A percentile compares a stretch with the other conserved stretches of the same genome.
Conservation (phyloP, 2,888 invertebrate genomes). For the Micropterix aruncella region DNA sequence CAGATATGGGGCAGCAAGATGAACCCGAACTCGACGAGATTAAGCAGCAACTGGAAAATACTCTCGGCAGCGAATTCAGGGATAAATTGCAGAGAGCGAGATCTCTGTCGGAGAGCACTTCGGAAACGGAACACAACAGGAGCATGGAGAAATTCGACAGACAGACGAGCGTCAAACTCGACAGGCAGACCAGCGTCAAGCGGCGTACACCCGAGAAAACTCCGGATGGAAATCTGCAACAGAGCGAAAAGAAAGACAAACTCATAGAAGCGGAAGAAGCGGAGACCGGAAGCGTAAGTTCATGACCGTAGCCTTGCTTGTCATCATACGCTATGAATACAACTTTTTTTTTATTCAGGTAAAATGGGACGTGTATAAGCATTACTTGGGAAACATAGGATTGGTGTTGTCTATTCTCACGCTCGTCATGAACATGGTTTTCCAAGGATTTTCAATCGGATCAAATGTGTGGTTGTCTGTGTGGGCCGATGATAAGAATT, state of each 20-base stretch:
- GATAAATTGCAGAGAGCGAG: conserved; percentile 53
- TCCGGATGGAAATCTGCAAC: conserved; percentile 8
- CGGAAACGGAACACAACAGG: conserved; percentile 51
- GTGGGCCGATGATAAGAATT: conserved; percentile 62
- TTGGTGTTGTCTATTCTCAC: conserved; percentile 57
- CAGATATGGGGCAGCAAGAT: conserved; percentile 44
- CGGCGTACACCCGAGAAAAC: conserved; percentile 25
- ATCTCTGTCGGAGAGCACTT: conserved; percentile 61
- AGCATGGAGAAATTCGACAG: no score
- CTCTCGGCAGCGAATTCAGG: conserved; percentile 51
- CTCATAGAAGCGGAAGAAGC: conserved; percentile 83
- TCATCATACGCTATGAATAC: no score
- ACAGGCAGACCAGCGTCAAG: conserved; percentile 31
- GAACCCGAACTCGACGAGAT: conserved; percentile 38
- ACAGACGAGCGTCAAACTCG: no score
- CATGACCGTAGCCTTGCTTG: no score
- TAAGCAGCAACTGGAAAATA: conserved; percentile 58
- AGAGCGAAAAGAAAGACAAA: conserved; percentile 45
- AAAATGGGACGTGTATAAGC: conserved; percentile 75
- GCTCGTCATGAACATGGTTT: conserved; percentile 63
- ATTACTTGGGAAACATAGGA: conserved; percentile 79
- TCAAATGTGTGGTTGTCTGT: conserved; percentile 75
- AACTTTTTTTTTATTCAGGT: no score
- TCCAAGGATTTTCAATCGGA: conserved; percentile 75
- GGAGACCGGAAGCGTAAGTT: conserved; percentile 76